Evolutionary conservation across 2,113 vertebrate species (phyloP), one percentile per base, ranked within the genome.

Genomic region (Anolis sagrei): DNA sequence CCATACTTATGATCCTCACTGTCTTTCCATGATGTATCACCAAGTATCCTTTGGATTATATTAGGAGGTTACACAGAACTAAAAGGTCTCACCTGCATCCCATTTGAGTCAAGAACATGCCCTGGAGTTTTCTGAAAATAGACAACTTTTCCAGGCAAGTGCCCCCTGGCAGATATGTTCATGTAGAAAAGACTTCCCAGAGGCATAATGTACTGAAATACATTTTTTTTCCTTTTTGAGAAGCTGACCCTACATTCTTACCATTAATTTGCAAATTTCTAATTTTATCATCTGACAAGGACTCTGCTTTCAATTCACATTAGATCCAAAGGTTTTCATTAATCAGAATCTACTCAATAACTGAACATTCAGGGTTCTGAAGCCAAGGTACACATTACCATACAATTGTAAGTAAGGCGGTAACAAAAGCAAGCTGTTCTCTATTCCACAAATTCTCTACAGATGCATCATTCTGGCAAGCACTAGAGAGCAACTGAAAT

Each of bases 361-460:
- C n/a, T 74, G 74, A 78, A 79, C 58, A 78, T 69, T 86, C 61
- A 48, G 36, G 82, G n/a, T 69, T 34, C 62, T 3, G 69, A n/a
- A 32, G 72, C 21, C 68, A 9, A 81, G 44, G 82, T 76, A 79
- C 16, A 85, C 66, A 27, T 16, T n/a, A 21, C 54, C 80, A 83
- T 66, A 44, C 85, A 72, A 72, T 75, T 83, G 69, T 29, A 82
- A 83, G 7, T 66, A 62, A 79, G 81, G 73, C 6, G 32, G 75
- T 74, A 87, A 84, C 34, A 36, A 86, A 92, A 79, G 69, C 81
- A 69, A 85, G 58, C 36, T 89, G n/a, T 72, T 13, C 44, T 4
- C n/a, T 48, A 70, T 80, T 85, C 32, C n/a, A 48, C 73, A 76
- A 18, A 29, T 81, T 39, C 49, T 58, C 25, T 0, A n/a, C 74